Percentiles rank a stretch among this genome's conserved stretches.
Evolutionary conservation across 2,113 vertebrate genomes (phyloP).

Genomic region (Indri indri): DNA sequence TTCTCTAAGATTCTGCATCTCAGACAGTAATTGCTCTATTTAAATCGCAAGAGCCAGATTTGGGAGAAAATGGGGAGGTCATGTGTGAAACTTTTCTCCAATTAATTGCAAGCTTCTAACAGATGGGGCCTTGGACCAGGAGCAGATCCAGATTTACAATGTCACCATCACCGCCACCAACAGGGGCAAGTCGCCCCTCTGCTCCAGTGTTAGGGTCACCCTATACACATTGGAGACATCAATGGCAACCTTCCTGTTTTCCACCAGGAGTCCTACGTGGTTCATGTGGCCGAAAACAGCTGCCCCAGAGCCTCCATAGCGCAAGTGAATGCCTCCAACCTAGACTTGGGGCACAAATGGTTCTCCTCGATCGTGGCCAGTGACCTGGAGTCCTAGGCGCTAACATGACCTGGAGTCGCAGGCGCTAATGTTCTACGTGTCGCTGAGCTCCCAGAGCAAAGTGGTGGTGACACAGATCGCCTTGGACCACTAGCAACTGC

Average conservation of each 20-base stretch:
- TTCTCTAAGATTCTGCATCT: slow-evolving; percentile 65
- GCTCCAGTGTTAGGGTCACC: slow-evolving; percentile 66
- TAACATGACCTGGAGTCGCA: no score
- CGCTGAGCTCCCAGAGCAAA: not conserved
- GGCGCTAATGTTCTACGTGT: slow-evolving; percentile 84
- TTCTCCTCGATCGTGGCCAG: slow-evolving; percentile 62
- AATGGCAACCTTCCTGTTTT: slow-evolving; percentile 87
- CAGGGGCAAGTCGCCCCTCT: slow-evolving; percentile 56
- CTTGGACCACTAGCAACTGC: slow-evolving; percentile 69
- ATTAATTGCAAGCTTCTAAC: slow-evolving; percentile 86
- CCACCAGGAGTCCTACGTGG: slow-evolving; percentile 59
- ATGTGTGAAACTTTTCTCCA: slow-evolving; percentile 80
- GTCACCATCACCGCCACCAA: slow-evolving; percentile 82
- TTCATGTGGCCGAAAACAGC: slow-evolving; percentile 85
- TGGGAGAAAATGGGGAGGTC: slow-evolving; percentile 73
- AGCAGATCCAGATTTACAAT: slow-evolving; percentile 81
- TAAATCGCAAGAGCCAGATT: slow-evolving; percentile 80
- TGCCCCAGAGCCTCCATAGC: slow-evolving; percentile 55
- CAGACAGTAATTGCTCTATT: slow-evolving; percentile 77
- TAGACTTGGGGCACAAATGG: slow-evolving; percentile 27
- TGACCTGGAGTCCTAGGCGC: slow-evolving; percentile 64
- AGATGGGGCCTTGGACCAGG: slow-evolving; percentile 82
- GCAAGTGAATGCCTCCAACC: slow-evolving; percentile 51
- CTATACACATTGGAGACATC: slow-evolving; percentile 84
- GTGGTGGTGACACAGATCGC: slow-evolving; percentile 59